Percentiles rank a stretch among this genome's conserved stretches.
Evolutionary conservation across 2,888 invertebrate species (phyloP).

Genomic region (Trachelus tabidus): DNA sequence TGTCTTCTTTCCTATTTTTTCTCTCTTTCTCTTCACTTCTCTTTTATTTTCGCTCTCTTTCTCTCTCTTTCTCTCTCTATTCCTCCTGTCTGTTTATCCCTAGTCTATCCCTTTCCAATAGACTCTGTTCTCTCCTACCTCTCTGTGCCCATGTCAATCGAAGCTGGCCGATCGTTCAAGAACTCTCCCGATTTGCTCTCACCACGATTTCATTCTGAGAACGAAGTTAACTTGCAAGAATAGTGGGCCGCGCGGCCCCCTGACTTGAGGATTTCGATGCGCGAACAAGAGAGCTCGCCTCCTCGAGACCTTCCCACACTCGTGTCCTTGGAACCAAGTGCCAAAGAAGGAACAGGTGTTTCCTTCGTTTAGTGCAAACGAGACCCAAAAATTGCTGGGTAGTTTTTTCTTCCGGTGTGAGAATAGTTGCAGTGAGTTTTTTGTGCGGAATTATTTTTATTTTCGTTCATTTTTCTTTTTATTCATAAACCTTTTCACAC

Average conservation of each 20-base stretch:
- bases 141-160: background rate
- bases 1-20: background rate
- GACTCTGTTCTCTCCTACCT: background rate
- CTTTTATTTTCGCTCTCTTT: background rate
- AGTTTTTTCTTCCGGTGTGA: background rate
- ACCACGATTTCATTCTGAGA: background rate
- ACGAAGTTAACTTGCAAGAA: background rate
- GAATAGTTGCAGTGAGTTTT: background rate
- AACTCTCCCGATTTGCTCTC: background rate
- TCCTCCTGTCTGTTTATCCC: background rate
- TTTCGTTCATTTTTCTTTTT: background rate
- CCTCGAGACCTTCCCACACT: background rate
- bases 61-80: slow-evolving; percentile 3
- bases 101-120: background rate
- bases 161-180: background rate
- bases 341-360: slow-evolving; percentile 1
- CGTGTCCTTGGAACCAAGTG: background rate
- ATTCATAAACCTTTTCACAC: background rate
- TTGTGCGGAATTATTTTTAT: background rate
- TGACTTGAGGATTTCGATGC: background rate
- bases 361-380: background rate
- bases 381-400: background rate
- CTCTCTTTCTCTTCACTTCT: background rate
- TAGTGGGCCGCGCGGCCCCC: background rate
- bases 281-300: background rate